These are phyloP conservation scores for Herpailurus yagouaroundi DNA, from an alignment of 2,113 vertebrate species.

Conservation along the genomic window DNA sequence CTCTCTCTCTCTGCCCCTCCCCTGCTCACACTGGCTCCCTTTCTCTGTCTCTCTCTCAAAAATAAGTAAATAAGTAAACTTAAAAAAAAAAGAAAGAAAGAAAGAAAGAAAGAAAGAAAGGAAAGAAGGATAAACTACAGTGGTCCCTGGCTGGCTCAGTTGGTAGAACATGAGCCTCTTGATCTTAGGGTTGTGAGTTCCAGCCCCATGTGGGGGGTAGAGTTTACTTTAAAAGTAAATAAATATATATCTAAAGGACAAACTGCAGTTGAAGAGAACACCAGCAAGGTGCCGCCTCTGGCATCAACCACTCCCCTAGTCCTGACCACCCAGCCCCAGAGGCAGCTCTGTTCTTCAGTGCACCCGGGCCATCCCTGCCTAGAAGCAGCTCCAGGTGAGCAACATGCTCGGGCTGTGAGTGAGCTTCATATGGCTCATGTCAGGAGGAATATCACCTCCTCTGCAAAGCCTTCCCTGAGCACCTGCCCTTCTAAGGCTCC, in stretches of 20 bases:
- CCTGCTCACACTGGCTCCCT: too few relatives aligned
- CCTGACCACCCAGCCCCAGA: not conserved
- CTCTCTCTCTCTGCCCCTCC: too few relatives aligned
- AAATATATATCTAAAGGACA: not conserved
- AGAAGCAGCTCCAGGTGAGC: not conserved
- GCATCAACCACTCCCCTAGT: not conserved
- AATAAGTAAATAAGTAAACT: too few relatives aligned
- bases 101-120: too few relatives aligned
- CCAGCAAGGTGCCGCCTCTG: rapidly evolving
- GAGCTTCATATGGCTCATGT: not conserved
- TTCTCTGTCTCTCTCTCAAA: too few relatives aligned
- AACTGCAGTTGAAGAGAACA: not conserved
- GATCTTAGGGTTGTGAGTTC: not conserved
- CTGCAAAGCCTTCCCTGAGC: not conserved
- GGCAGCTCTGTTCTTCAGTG: not conserved
- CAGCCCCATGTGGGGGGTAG: not conserved
- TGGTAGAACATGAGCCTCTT: not conserved
- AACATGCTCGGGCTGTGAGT: not conserved
- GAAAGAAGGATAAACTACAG: not conserved
- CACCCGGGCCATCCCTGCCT: not conserved
- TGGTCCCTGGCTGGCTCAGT: not conserved
- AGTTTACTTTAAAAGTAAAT: not conserved
- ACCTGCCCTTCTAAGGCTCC: not conserved
- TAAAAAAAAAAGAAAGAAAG: too few relatives aligned
- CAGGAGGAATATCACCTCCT: not conserved